Percentiles rank a stretch among this genome's conserved stretches.
Evolutionary conservation across 2,113 vertebrate genomes (phyloP).

Genomic region (Archilochus colubris): DNA sequence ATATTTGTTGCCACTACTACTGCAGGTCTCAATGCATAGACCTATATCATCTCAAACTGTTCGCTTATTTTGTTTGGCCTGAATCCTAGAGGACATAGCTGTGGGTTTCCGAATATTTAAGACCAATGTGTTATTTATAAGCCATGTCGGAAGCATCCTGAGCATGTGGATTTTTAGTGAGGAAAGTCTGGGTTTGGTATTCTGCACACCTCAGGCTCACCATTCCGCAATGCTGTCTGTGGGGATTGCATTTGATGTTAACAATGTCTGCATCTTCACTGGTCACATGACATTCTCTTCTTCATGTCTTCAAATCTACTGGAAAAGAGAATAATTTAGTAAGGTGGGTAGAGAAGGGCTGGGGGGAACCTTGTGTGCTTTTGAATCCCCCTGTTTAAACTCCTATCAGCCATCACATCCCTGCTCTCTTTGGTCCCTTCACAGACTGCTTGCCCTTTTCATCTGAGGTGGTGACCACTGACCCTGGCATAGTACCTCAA

Average conservation of each 20-base stretch:
- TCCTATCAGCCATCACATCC: neutral
- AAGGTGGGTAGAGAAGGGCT: neutral
- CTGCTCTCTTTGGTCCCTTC: neutral
- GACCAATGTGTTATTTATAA: slow-evolving; percentile 65
- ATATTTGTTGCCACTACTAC: neutral
- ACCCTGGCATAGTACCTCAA: neutral
- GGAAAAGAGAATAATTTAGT: neutral
- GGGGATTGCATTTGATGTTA: neutral
- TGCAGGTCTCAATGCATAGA: neutral
- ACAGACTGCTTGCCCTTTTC: neutral
- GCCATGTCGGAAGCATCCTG: slow-evolving; percentile 38
- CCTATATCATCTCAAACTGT: neutral
- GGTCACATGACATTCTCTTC: neutral
- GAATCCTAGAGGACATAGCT: slow-evolving; percentile 53
- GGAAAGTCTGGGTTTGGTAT: slow-evolving; percentile 24
- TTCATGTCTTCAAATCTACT: neutral
- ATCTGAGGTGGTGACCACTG: neutral
- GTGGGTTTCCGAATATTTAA: slow-evolving; percentile 69
- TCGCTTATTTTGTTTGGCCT: slow-evolving; percentile 44
- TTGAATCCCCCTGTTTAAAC: neutral
- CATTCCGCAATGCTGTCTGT: neutral
- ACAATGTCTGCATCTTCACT: neutral
- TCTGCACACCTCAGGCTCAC: neutral
- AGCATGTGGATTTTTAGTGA: slow-evolving; percentile 54
- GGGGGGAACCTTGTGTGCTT: neutral